Evolutionary conservation across 2,113 vertebrate genomes (phyloP).

Genomic region (Apodemus speciosus): DNA sequence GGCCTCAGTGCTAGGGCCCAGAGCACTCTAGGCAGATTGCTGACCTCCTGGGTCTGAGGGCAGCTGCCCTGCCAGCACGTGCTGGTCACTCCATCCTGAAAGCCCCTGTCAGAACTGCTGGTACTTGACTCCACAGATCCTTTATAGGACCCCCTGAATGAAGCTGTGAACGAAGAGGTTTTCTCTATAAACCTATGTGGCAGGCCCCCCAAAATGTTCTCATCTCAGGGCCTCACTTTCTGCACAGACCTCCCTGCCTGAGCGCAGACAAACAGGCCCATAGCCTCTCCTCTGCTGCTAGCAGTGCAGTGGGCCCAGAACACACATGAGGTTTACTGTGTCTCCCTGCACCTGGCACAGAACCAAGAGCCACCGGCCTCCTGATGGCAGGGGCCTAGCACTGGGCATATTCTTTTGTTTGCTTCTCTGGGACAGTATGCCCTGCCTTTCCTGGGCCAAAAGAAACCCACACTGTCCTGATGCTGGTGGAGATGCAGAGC

Average conservation of each 20-base stretch:
- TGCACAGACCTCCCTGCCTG: not conserved
- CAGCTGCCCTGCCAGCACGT: conserved; percentile 15
- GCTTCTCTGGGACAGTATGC: not conserved
- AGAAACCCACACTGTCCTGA: not conserved
- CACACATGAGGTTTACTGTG: not conserved
- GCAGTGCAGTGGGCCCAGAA: conserved; percentile 57
- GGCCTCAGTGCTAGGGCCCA: not conserved
- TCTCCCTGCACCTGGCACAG: not conserved
- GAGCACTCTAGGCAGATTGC: conserved; percentile 65
- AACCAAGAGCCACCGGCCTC: not conserved
- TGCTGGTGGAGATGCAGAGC: not conserved
- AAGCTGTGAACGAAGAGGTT: conserved; percentile 82
- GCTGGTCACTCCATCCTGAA: conserved; percentile 1
- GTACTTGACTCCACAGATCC: conserved; percentile 84
- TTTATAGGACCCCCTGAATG: conserved; percentile 64
- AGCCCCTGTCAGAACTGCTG: conserved; percentile 72
- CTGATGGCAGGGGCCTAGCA: not conserved
- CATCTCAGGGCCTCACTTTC: conserved; percentile 72
- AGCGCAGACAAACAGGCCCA: not conserved
- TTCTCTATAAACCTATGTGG: conserved; percentile 50
- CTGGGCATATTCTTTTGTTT: not conserved
- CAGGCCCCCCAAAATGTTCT: not conserved
- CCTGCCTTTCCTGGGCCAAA: not conserved
- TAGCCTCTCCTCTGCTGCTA: conserved; percentile 25
- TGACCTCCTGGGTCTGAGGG: conserved; percentile 49